Conservation (phyloP, 2,888 invertebrate genomes). For the Parnassius apollo region DNA sequence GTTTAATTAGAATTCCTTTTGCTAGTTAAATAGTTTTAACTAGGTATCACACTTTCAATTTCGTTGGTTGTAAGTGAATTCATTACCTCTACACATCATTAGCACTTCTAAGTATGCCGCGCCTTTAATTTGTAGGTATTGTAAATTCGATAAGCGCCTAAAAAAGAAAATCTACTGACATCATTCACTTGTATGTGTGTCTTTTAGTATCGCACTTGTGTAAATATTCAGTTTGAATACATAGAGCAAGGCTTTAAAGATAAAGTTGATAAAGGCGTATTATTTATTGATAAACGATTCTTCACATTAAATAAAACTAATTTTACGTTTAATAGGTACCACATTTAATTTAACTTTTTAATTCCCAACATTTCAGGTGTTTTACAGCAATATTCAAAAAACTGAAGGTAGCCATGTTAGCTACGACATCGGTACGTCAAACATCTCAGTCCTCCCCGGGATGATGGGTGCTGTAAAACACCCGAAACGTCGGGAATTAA, state of each 20-base stretch:
- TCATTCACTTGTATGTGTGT: conserved; percentile 20
- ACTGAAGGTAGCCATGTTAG: no score
- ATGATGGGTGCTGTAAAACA: no score
- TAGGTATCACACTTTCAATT: conserved; percentile 33
- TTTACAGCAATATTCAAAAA: no score
- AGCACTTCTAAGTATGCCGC: conserved; percentile 23
- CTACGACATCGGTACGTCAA: no score
- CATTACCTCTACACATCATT: conserved; percentile 21
- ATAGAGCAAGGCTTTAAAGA: conserved; percentile 9
- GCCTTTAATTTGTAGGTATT: conserved; percentile 17
- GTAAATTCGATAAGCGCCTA: conserved; percentile 20
- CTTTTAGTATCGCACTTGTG: conserved; percentile 27
- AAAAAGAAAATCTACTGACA: conserved; percentile 30
- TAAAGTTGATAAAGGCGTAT: conserved; percentile 17
- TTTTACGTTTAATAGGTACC: no score
- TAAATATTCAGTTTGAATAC: conserved; percentile 29
- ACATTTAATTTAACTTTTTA: no score
- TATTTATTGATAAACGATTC: conserved; percentile 10
- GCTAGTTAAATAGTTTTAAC: conserved; percentile 41
- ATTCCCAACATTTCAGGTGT: no score
- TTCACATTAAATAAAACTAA: no score
- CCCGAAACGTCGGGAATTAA: no score
- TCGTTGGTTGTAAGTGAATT: conserved; percentile 23
- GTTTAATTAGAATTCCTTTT: conserved; percentile 45
- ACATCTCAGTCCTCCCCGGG: no score